phyloP scores from a whole-genome alignment of 2,797 vertebrate genomes.

The Carduelis carduelis region DNA sequence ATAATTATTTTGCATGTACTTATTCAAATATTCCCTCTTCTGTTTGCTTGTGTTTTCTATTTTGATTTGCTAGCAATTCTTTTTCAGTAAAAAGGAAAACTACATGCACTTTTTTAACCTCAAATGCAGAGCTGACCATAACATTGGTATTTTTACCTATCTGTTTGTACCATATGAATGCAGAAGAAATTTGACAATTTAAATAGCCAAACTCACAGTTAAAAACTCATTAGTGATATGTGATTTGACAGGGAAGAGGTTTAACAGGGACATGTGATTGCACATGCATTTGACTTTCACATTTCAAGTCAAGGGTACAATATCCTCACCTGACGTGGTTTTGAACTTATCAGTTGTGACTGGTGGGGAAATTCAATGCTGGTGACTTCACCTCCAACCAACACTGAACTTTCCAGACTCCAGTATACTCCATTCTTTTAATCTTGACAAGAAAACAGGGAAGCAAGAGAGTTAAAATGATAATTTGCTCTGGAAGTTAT shows the following conservation, averaged over 20 bases:
- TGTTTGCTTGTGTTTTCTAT: background rate
- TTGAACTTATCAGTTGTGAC: slow-evolving; percentile 18
- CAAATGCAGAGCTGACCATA: background rate
- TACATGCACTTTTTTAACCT: background rate
- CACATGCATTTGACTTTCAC: background rate
- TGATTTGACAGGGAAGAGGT: slow-evolving; percentile 10
- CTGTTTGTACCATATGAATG: background rate
- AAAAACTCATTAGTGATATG: background rate
- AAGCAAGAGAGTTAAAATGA: background rate
- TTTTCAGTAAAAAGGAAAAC: background rate
- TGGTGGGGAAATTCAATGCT: background rate
- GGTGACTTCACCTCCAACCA: background rate
- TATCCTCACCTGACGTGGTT: background rate
- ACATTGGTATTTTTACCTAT: background rate
- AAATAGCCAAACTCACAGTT: background rate
- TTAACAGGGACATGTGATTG: background rate
- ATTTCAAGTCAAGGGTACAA: slow-evolving; percentile 13
- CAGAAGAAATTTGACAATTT: background rate
- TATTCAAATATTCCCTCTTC: background rate
- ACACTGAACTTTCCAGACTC: background rate
- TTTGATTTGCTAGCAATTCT: background rate
- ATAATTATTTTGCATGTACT: slow-evolving; percentile 30
- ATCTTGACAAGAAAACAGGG: background rate
- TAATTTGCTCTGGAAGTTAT: background rate
- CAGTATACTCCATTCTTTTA: background rate